These are phyloP conservation scores for Tridacna crocea DNA, from an alignment of 2,888 invertebrate species.

Conservation along the genomic window DNA sequence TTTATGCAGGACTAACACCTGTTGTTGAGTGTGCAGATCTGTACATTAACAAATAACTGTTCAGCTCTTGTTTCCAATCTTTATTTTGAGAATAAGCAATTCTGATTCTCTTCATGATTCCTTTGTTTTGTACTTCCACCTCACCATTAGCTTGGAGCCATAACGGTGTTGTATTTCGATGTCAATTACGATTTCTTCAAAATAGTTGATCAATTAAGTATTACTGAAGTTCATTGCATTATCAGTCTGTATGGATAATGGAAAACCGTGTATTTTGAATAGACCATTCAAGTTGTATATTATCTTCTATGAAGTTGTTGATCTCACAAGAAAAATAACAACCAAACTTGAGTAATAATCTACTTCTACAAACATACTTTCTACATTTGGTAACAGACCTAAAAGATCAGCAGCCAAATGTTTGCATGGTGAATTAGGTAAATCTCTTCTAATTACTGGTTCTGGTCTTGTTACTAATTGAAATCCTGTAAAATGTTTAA, in stretches of 20 bases:
- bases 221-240: conserved; percentile 58
- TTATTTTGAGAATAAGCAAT: conserved; percentile 49
- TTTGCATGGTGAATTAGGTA: conserved; percentile 50
- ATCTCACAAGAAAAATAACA: conserved; percentile 54
- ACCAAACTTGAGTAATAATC: conserved; percentile 62
- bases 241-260: conserved; percentile 56
- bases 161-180: conserved; percentile 50
- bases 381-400: conserved; percentile 59
- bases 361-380: conserved; percentile 50
- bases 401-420: conserved; percentile 61
- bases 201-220: conserved; percentile 43
- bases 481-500: conserved; percentile 52
- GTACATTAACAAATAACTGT: conserved; percentile 50
- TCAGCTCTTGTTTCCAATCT: conserved; percentile 42
- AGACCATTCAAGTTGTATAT: conserved; percentile 33
- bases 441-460: conserved; percentile 36
- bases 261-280: conserved; percentile 55
- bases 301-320: conserved; percentile 52
- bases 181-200: conserved; percentile 41
- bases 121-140: conserved; percentile 56
- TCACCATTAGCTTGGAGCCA: conserved; percentile 61
- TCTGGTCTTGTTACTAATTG: conserved; percentile 47
- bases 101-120: conserved; percentile 50
- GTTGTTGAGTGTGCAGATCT: conserved; percentile 55
- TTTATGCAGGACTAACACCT: conserved; percentile 44